These are phyloP conservation scores for Petrocephalus schoutedeni DNA, from an alignment of 2,797 vertebrate genomes.

Conservation along the genomic window DNA sequence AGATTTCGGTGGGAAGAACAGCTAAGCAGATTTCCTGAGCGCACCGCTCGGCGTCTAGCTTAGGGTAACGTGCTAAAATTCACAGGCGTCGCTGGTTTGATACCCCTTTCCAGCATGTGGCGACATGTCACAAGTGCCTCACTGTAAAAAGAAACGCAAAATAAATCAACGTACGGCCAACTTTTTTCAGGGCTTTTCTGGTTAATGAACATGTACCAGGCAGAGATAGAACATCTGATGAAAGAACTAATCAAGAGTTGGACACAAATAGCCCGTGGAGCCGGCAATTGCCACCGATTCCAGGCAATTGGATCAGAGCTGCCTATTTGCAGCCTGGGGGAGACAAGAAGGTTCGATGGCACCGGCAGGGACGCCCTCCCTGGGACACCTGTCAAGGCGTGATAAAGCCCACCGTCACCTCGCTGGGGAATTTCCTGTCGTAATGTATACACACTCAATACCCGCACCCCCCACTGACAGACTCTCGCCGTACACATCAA, in stretches of 20 bases:
- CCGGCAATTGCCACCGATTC: neutral
- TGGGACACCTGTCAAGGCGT: constrained; percentile 43
- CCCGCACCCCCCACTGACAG: constrained; percentile 49
- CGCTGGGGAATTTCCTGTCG: constrained; percentile 57
- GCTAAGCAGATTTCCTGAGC: constrained; percentile 32
- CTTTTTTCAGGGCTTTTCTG: neutral
- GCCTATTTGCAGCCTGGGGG: neutral
- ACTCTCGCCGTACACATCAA: constrained; percentile 68
- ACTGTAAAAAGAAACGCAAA: neutral
- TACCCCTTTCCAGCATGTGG: constrained; percentile 6
- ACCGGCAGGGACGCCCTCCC: constrained; percentile 36
- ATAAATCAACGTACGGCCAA: neutral
- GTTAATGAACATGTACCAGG: neutral
- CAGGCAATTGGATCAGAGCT: neutral
- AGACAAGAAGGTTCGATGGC: constrained; percentile 34
- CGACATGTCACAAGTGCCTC: neutral
- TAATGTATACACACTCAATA: constrained; percentile 57
- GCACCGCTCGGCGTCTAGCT: constrained; percentile 33
- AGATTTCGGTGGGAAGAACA: constrained; percentile 34
- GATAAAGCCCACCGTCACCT: constrained; percentile 56
- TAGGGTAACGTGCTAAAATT: constrained; percentile 40
- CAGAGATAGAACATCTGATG: neutral
- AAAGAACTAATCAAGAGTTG: neutral
- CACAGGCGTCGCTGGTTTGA: constrained; percentile 29
- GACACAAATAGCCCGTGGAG: neutral